These are phyloP conservation scores for Antechinus stuartii DNA, from an alignment of 2,113 vertebrate genomes.

Conservation along the genomic window DNA sequence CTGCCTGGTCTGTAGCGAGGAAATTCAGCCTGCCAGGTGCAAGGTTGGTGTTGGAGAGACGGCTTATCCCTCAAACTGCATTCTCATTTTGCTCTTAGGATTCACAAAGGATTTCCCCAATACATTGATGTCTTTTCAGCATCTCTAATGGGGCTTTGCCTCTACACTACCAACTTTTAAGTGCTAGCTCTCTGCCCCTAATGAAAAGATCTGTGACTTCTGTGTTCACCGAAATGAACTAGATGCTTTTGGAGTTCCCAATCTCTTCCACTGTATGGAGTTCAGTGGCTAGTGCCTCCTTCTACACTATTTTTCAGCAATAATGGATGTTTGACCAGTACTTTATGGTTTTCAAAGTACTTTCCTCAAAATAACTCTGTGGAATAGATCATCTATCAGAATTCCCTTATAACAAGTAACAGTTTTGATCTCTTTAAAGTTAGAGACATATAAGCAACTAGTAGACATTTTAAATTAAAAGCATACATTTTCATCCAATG, in stretches of 20 bases:
- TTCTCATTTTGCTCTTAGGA: background rate
- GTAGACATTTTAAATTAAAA: background rate
- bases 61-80: background rate
- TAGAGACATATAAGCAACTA: background rate
- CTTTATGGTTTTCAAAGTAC: background rate
- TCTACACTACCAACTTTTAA: background rate
- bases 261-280: background rate
- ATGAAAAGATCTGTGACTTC: background rate
- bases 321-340: background rate
- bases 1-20: background rate
- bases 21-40: background rate
- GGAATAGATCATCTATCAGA: background rate
- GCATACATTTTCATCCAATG: background rate
- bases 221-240: background rate
- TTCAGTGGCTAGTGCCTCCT: background rate
- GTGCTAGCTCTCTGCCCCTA: background rate
- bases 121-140: background rate
- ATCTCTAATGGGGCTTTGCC: background rate
- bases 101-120: background rate
- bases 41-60: background rate
- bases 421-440: background rate
- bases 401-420: background rate
- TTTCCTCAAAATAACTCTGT: background rate
- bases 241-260: background rate
- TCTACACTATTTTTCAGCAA: background rate